Evolutionary conservation across 2,888 invertebrate genomes (phyloP).

Genomic region (Ethmia dodecea): DNA sequence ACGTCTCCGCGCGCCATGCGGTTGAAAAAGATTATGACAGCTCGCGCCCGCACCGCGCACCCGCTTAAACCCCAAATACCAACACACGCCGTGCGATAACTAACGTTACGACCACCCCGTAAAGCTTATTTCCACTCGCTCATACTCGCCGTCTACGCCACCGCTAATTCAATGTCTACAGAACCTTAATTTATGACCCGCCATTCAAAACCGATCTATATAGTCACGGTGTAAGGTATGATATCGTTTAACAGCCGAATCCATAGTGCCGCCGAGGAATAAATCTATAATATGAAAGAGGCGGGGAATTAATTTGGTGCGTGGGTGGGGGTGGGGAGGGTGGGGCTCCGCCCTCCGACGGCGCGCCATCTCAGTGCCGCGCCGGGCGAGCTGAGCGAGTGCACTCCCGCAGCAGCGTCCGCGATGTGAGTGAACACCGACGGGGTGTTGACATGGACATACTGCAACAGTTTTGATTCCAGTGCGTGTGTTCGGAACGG

Average conservation of each 20-base stretch:
- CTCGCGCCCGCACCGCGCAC: constrained; percentile 53
- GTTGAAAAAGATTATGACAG: constrained; percentile 75
- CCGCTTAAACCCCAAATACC: constrained; percentile 56
- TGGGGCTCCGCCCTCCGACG: constrained; percentile 53
- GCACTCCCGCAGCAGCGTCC: constrained; percentile 26
- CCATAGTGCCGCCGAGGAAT: constrained; percentile 61
- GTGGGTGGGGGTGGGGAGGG: constrained; percentile 54
- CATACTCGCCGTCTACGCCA: constrained; percentile 41
- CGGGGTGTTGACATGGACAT: too few species aligned
- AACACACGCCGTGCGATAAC: constrained; percentile 29
- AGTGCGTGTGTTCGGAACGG: constrained; percentile 6
- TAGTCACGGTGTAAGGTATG: constrained; percentile 62
- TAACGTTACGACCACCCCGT: constrained; percentile 33
- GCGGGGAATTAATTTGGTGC: constrained; percentile 69
- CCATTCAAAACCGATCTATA: constrained; percentile 68
- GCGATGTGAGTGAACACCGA: constrained; percentile 24
- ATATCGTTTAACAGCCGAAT: constrained; percentile 56
- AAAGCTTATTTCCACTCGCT: constrained; percentile 44
- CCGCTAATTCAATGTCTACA: constrained; percentile 70
- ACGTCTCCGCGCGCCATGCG: constrained; percentile 59
- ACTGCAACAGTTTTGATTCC: constrained; percentile 2
- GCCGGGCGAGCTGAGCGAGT: constrained; percentile 36
- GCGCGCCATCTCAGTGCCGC: constrained; percentile 71
- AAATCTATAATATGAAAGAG: constrained; percentile 77
- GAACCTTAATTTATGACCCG: constrained; percentile 64